phyloP scores from a whole-genome alignment of 2,888 invertebrate genomes.

The Eledona agricola region DNA sequence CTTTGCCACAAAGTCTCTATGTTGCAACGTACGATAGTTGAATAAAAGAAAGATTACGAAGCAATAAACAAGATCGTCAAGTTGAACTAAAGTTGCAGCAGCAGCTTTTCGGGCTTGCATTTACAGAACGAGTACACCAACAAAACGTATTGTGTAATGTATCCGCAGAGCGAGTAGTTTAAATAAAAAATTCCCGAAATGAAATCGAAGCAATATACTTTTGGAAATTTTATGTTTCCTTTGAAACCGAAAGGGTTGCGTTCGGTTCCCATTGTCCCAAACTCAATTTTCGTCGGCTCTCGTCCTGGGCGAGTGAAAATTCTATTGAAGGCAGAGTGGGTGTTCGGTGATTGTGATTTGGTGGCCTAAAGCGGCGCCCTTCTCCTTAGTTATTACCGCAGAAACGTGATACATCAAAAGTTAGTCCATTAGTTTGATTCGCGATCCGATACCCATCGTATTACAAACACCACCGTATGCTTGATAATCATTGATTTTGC shows the following conservation, averaged over 20 bases:
- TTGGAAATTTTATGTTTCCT: conserved; percentile 1
- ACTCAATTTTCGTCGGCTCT: conserved; percentile 14
- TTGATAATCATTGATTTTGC: conserved; percentile 50
- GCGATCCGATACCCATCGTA: conserved; percentile 35
- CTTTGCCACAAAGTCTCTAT: no score
- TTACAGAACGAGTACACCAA: no score
- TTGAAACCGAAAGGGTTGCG: conserved; percentile 5
- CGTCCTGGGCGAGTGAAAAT: conserved; percentile 4
- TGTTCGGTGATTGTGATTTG: conserved; percentile 14
- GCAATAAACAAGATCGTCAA: no score
- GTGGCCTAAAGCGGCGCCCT: conserved; percentile 10
- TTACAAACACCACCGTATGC: conserved; percentile 42
- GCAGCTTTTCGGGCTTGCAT: no score
- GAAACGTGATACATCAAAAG: conserved; percentile 35
- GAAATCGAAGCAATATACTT: no score
- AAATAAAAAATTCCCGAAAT: no score
- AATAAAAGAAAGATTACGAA: no score
- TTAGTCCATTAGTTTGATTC: conserved; percentile 40
- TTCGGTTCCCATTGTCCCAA: conserved; percentile 5
- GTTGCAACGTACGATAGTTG: no score
- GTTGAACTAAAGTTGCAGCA: no score
- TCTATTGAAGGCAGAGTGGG: conserved; percentile 10
- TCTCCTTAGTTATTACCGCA: conserved; percentile 28
- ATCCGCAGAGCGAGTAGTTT: no score
- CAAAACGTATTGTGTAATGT: no score